Evolutionary conservation across 2,797 vertebrate genomes (phyloP), one percentile per base, ranked within the genome.

Genomic region (Channallabes apus): DNA sequence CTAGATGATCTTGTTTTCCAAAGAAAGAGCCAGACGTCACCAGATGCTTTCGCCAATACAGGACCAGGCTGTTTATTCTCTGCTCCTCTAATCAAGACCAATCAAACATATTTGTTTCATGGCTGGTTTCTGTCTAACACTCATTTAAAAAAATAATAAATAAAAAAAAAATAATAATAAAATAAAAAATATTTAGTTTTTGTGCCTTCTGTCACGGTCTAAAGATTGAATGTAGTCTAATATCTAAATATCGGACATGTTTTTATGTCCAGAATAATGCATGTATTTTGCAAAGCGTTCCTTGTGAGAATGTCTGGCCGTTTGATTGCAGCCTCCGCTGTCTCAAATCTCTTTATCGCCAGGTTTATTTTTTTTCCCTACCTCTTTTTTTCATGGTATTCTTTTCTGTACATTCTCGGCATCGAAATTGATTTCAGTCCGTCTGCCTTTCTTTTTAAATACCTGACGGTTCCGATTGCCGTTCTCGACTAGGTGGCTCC

Each of bases 81-180:
- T 90, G 85, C 82, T 88, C 80, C 80, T 86, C 78, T 86, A 84
- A 87, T 89, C 87, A 86, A 88, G 86, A 88, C 87, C 88, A 87
- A 87, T 88, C 88, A 87, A 85, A 90, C 86, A 59, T 86, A 85
- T 85, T 88, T 85, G 82, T 87, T 88, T 86, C 83, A 62, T 88
- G 56, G 54, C 54, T 51, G 46, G 15, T 86, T 56, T 38, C 64
- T 65, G 7, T 54, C 58, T 83, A 85, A 83, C 83, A 62, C 73
- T 84, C 85, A 82, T 87, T 82, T 18, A 72, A 15, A 51, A 51
- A 51, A 51, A 12, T 7, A 4, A 41, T 32, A 32, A 32, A 32
- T 32, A 32, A 32, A 32, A 32, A 32, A 54, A 72, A 15, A 46
- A 46, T 9, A 46, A 46, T 9, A 38, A 38, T 6, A 41, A 46